phyloP scores from a whole-genome alignment of 2,888 invertebrate genomes.

The Luperina testacea region DNA sequence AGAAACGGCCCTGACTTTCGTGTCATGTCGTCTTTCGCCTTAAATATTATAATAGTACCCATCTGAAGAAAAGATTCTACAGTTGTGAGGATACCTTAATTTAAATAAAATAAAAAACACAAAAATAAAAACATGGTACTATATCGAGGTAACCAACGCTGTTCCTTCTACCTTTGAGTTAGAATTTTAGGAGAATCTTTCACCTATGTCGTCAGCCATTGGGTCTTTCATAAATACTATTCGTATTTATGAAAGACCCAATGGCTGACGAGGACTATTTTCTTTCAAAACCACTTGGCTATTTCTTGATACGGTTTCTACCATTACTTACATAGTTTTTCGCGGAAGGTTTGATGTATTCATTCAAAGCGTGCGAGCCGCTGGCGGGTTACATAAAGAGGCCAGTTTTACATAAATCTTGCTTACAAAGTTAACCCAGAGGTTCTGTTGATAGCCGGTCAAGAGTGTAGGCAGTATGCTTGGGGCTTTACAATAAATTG shows the following conservation, averaged over 20 bases:
- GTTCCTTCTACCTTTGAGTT: neutral
- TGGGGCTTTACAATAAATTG: constrained; percentile 29
- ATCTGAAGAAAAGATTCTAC: too few species aligned
- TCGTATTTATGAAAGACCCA: neutral
- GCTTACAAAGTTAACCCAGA: constrained; percentile 20
- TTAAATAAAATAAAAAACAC: too few species aligned
- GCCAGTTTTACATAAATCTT: constrained; percentile 55
- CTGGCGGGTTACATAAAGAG: constrained; percentile 31
- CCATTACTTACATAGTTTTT: constrained; percentile 22
- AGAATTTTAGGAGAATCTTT: too few species aligned
- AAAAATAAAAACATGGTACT: neutral
- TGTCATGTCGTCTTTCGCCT: too few species aligned
- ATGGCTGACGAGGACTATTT: neutral
- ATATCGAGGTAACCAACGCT: neutral
- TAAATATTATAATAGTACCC: too few species aligned
- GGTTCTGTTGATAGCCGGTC: constrained; percentile 40
- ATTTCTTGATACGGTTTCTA: neutral
- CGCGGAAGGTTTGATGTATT: constrained; percentile 42
- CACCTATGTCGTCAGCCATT: too few species aligned
- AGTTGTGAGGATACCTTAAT: too few species aligned
- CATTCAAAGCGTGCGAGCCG: constrained; percentile 55
- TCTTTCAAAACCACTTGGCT: neutral
- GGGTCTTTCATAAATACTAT: too few species aligned
- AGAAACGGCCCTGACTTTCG: too few species aligned
- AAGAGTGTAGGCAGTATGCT: constrained; percentile 40